Evolutionary conservation across 2,113 vertebrate species (phyloP), one percentile per base, ranked within the genome.

Genomic region (Sus scrofa): DNA sequence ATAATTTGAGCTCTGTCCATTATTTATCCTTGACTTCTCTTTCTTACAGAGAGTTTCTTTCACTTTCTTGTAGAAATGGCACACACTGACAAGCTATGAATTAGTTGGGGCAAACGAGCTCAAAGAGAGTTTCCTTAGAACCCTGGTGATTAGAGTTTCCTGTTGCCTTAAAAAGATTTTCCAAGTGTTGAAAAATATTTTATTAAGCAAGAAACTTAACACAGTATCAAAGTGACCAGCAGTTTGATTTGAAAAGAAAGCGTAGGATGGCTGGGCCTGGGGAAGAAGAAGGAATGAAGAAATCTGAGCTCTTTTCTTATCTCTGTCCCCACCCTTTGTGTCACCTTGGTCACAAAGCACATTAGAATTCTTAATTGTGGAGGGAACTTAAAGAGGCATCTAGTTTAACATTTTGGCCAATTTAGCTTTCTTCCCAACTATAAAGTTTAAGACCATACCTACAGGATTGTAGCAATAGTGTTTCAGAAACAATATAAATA

Each of bases 401-500:
- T 75, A 24, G 32, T 16, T 89, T 71, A 87, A 37, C 34, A 75
- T 63, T 81, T 81, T 62, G 67, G 34, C 14, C 67, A 71, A 68
- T 37, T 91, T 67, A 78, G 30, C 60, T 77, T 88, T 79, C 73
- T 91, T 65, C 27, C 30, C n/a, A 92, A 81, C 58, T 75, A 14
- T 52, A 14, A 44, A 34, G n/a, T 60, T 81, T 75, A 79, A 83
- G 37, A 7, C 14, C 62, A 9, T 63, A 44, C 6, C 54, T 81
- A 81, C 4, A 92, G 50, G 24, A 87, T 52, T 10, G 27, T 15
- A 81, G 68, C n/a, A 79, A 52, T 20, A 79, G 14, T 0, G 3
- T 62, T 77, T 94, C 81, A 94, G 65, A 96, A 96, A 50, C 7
- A 34, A 12, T 39, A 81, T n/a, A 81, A 44, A 79, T 87, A 62